These are phyloP conservation scores for Ara ararauna DNA, from an alignment of 2,797 vertebrate species.

Conservation along the genomic window DNA sequence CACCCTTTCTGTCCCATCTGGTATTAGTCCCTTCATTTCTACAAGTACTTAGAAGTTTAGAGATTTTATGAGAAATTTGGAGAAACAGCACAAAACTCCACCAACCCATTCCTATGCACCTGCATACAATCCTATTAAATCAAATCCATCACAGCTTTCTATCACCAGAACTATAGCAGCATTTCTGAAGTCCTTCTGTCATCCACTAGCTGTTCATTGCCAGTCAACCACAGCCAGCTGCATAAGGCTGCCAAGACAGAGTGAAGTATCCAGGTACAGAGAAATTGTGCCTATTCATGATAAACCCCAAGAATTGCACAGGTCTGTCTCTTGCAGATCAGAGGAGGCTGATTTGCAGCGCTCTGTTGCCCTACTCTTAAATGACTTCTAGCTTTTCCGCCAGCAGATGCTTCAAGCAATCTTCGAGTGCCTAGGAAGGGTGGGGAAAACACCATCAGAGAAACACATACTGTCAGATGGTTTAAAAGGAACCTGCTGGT, in stretches of 20 bases:
- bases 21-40: background rate
- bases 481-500: background rate
- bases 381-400: background rate
- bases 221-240: background rate
- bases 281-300: background rate
- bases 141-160: background rate
- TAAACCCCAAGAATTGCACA: background rate
- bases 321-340: background rate
- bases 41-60: background rate
- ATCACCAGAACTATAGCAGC: background rate
- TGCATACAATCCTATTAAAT: background rate
- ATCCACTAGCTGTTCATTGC: background rate
- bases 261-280: background rate
- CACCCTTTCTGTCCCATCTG: background rate
- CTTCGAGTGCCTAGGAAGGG: background rate
- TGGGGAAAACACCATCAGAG: background rate
- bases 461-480: background rate
- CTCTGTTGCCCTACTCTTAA: background rate
- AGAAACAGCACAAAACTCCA: background rate
- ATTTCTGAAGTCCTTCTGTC: background rate
- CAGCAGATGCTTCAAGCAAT: background rate
- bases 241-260: background rate
- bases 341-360: background rate
- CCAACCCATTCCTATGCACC: background rate
- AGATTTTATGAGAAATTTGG: background rate